A percentile compares a stretch with the other conserved stretches of the same genome.
These are phyloP conservation scores for Tachina grossa DNA, from an alignment of 2,888 invertebrate species.

Conservation along the genomic window DNA sequence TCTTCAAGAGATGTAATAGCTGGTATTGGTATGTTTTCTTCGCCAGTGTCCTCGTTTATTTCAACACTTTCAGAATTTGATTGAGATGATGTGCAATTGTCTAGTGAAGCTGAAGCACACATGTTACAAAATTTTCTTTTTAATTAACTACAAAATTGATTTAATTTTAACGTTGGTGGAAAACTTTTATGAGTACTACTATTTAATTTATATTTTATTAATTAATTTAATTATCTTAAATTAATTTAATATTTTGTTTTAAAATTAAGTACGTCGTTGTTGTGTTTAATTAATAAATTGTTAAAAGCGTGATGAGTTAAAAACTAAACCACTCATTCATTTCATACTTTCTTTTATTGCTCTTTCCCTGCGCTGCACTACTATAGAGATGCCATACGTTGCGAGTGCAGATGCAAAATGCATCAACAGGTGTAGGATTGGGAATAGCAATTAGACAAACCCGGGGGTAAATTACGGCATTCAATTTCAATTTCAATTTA, in stretches of 20 bases:
- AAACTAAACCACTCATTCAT: constrained; percentile 36
- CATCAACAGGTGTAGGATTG: constrained; percentile 48
- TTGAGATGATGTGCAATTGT: constrained; percentile 59
- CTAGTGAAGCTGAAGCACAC: constrained; percentile 67
- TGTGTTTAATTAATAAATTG: constrained; percentile 56
- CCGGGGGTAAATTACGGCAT: background rate
- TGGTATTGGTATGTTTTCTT: constrained; percentile 59
- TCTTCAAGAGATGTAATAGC: constrained; percentile 72
- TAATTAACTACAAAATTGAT: constrained; percentile 4
- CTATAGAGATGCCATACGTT: constrained; percentile 22
- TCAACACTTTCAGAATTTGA: constrained; percentile 62
- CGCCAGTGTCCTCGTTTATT: constrained; percentile 40
- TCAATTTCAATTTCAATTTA: no score
- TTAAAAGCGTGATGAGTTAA: constrained; percentile 63
- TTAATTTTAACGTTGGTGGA: constrained; percentile 3
- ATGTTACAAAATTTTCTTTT: constrained; percentile 33
- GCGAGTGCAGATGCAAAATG: background rate
- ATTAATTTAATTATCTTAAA: constrained; percentile 1
- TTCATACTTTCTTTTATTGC: constrained; percentile 19
- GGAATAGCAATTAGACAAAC: background rate
- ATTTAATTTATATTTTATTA: constrained; percentile 24
- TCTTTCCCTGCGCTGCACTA: constrained; percentile 39
- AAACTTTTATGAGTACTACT: constrained; percentile 41
- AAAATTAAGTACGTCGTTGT: constrained; percentile 56
- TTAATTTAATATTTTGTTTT: constrained; percentile 27